phyloP scores from a whole-genome alignment of 2,888 invertebrate species.

The Drosophila aldrichi region DNA sequence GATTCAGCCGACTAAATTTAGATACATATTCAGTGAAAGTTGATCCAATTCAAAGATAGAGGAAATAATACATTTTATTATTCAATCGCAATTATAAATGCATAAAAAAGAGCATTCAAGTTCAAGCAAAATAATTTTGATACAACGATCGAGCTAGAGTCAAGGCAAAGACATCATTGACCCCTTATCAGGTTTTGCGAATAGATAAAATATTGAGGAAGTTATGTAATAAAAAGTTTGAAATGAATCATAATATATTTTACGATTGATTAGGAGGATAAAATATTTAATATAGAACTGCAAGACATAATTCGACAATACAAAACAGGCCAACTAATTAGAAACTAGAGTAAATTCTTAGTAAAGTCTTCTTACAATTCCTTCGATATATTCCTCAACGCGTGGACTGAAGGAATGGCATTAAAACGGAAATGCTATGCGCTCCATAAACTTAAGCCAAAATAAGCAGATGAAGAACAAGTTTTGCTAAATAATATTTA shows the following conservation, averaged over 20 bases:
- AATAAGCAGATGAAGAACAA: no score
- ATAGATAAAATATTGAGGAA: background rate
- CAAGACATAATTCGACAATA: background rate
- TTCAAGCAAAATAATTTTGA: background rate
- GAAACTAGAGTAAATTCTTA: no score
- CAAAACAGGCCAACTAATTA: no score
- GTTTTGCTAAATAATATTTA: no score
- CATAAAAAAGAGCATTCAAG: background rate
- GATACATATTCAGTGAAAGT: background rate
- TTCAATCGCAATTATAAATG: background rate
- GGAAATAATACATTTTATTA: background rate
- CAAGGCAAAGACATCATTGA: background rate
- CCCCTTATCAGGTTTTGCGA: constrained; percentile 12
- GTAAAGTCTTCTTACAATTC: no score
- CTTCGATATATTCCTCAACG: no score
- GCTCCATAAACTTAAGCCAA: no score
- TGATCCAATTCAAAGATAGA: background rate
- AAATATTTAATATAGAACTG: constrained; percentile 27
- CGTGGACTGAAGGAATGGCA: no score
- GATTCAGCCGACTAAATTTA: background rate
- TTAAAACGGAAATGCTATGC: no score
- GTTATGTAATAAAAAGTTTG: background rate
- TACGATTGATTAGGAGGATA: background rate
- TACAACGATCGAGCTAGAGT: background rate
- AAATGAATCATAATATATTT: background rate